phyloP scores from a whole-genome alignment of 2,797 vertebrate species.

The Galago senegalensis region DNA sequence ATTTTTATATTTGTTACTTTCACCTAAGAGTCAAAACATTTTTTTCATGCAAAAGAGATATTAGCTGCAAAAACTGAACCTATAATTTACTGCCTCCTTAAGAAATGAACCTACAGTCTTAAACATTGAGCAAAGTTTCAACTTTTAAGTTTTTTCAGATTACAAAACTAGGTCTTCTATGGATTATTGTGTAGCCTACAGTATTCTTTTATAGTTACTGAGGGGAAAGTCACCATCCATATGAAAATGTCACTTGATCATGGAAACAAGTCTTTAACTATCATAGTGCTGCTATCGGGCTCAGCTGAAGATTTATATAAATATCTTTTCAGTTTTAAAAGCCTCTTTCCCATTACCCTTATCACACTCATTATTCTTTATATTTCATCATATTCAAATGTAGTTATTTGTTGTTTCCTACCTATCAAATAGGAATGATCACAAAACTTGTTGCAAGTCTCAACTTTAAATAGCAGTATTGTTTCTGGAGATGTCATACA shows the following conservation, averaged over 20 bases:
- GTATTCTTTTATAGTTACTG: constrained; percentile 7
- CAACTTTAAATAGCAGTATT: constrained; percentile 38
- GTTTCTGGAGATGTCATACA: neutral
- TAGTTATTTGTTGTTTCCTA: constrained; percentile 17
- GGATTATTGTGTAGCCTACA: neutral
- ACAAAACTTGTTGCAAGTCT: constrained; percentile 8
- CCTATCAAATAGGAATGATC: neutral
- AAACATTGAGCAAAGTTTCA: neutral
- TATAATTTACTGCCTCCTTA: constrained; percentile 10
- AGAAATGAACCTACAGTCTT: constrained; percentile 48
- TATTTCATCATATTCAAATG: constrained; percentile 1
- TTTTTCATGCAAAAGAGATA: constrained; percentile 25
- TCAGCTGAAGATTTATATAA: constrained; percentile 13
- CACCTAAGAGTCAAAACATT: constrained; percentile 21
- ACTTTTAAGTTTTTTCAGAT: constrained; percentile 15
- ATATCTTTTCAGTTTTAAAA: constrained; percentile 51
- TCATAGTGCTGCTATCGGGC: neutral
- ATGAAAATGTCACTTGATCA: constrained; percentile 18
- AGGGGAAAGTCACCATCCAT: neutral
- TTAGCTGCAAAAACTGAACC: constrained; percentile 5
- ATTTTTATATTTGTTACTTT: constrained; percentile 53
- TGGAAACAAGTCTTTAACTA: constrained; percentile 47
- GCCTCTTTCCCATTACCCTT: neutral
- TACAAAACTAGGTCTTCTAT: neutral
- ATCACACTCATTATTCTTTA: neutral